These are phyloP conservation scores for Cynopterus sphinx DNA, from an alignment of 2,797 vertebrate species.

Conservation along the genomic window DNA sequence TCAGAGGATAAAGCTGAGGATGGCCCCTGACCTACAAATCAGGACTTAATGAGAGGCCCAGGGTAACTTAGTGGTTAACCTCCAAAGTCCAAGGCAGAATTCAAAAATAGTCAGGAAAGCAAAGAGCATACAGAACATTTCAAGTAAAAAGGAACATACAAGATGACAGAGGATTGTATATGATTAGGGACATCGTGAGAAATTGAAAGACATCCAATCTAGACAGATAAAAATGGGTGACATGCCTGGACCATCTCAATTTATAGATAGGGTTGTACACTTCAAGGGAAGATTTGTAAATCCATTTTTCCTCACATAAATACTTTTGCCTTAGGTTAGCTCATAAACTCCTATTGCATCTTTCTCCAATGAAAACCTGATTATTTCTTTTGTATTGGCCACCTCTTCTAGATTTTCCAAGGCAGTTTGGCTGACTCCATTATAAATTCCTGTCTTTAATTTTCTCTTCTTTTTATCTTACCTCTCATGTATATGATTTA, in stretches of 20 bases:
- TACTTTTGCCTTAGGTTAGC: neutral
- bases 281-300: slow-evolving; percentile 48
- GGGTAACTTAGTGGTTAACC: neutral
- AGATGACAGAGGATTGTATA: neutral
- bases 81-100: neutral
- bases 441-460: neutral
- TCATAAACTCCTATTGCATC: slow-evolving; percentile 14
- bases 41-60: neutral
- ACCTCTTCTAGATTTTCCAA: slow-evolving; percentile 17
- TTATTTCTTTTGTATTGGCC: neutral
- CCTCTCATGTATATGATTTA: slow-evolving; percentile 20
- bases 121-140: neutral
- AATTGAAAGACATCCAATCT: neutral
- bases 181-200: neutral
- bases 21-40: neutral
- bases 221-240: slow-evolving; percentile 18
- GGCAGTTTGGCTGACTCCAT: neutral
- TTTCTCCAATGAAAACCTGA: neutral
- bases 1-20: neutral
- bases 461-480: neutral
- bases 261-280: neutral
- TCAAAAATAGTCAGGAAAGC: neutral
- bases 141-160: neutral
- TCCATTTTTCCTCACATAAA: neutral
- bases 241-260: neutral